Conservation (phyloP, 2,888 invertebrate species). For the Eupeodes luniger region DNA sequence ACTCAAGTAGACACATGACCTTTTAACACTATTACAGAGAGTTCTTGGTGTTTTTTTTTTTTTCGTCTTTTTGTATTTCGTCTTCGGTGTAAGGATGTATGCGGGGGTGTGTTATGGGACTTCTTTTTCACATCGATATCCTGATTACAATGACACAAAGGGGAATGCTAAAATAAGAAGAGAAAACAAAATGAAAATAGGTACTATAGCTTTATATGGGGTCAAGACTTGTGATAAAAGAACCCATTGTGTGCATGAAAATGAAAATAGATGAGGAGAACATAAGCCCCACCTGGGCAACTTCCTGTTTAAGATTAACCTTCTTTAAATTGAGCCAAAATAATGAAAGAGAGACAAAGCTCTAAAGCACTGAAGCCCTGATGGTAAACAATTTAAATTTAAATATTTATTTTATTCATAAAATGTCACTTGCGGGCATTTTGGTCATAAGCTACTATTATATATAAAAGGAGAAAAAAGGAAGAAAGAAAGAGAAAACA, state of each 20-base stretch:
- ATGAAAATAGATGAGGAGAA: conserved; percentile 26
- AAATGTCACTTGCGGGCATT: conserved; percentile 11
- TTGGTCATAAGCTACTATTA: neutral
- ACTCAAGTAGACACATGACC: conserved; percentile 66
- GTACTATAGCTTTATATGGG: conserved; percentile 30
- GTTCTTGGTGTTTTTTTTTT: conserved; percentile 11
- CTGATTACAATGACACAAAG: conserved; percentile 35
- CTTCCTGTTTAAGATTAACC: conserved; percentile 30
- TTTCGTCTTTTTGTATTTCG: neutral
- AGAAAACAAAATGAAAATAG: conserved; percentile 15
- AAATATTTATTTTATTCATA: conserved; percentile 49
- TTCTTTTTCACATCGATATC: conserved; percentile 34
- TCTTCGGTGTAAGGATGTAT: conserved; percentile 16
- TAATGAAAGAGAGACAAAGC: neutral
- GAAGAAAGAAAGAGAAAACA: too few relatives aligned
- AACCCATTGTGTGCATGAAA: conserved; percentile 35
- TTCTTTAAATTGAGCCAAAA: neutral
- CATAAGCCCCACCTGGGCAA: conserved; percentile 17
- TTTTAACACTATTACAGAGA: conserved; percentile 59
- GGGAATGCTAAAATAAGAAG: conserved; percentile 5
- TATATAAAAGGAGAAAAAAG: neutral
- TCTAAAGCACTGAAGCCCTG: neutral
- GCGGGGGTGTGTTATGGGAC: neutral
- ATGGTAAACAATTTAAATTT: conserved; percentile 44
- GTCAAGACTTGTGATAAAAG: conserved; percentile 44